These are phyloP conservation scores for Prunella fulvescens DNA, from an alignment of 2,113 vertebrate species.

Conservation along the genomic window DNA sequence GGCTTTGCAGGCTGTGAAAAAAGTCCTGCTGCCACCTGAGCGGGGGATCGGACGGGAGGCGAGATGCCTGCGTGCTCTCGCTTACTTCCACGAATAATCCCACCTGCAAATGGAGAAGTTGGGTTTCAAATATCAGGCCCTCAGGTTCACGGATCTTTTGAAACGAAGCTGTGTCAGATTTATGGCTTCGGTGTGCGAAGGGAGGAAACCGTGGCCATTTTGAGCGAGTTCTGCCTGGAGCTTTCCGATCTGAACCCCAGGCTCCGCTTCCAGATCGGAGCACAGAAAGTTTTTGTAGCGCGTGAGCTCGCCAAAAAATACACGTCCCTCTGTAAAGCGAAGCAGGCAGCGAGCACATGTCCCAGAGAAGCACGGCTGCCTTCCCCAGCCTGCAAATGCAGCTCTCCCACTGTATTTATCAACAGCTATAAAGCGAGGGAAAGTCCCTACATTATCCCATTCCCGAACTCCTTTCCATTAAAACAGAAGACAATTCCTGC, in stretches of 20 bases:
- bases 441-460: not conserved
- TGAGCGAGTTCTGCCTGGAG: not conserved
- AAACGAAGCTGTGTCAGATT: constrained; percentile 45
- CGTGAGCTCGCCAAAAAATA: not conserved
- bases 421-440: not conserved
- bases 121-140: constrained; percentile 53
- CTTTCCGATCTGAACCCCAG: not conserved
- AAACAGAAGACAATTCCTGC: constrained; percentile 19
- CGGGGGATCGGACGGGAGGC: not conserved
- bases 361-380: not conserved
- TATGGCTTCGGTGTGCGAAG: not conserved
- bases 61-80: constrained; percentile 31
- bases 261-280: not conserved
- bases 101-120: constrained; percentile 49
- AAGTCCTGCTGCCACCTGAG: constrained; percentile 47
- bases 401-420: not conserved
- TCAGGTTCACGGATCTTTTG: not conserved
- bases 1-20: not conserved
- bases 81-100: constrained; percentile 56
- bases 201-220: constrained; percentile 40
- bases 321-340: fast-evolving
- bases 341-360: not conserved
- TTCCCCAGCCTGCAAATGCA: not conserved
- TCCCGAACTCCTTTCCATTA: not conserved
- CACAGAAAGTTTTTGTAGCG: not conserved